phyloP scores from a whole-genome alignment of 2,113 vertebrate genomes.

The Chaetops frenatus region DNA sequence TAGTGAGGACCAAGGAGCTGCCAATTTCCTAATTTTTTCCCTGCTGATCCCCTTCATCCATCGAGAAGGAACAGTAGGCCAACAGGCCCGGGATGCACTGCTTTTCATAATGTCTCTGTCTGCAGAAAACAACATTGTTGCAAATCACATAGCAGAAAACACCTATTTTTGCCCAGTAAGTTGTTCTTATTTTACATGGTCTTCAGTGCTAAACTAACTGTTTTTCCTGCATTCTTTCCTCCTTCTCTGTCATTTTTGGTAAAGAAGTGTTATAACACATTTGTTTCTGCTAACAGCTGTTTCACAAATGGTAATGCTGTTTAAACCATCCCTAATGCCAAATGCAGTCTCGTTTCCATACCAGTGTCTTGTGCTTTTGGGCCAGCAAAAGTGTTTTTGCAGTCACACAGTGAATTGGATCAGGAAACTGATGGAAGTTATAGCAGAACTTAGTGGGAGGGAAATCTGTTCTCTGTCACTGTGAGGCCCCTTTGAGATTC shows the following conservation, averaged over 20 bases:
- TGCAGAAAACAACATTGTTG: constrained; percentile 87
- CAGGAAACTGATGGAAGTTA: background rate
- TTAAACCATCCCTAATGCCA: background rate
- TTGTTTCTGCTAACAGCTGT: background rate
- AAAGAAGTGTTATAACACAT: background rate
- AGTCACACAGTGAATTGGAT: background rate
- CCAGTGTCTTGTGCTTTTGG: background rate
- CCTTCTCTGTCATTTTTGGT: background rate
- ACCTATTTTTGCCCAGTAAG: constrained; percentile 98
- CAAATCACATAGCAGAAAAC: constrained; percentile 87
- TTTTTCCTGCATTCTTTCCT: background rate
- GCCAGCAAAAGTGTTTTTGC: background rate
- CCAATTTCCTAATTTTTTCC: constrained; percentile 98
- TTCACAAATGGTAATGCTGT: background rate
- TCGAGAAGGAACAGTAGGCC: constrained; percentile 89
- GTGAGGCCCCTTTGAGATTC: background rate
- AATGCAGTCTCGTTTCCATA: background rate
- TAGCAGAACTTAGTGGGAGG: background rate
- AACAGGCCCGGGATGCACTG: constrained; percentile 91
- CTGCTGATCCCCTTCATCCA: constrained; percentile 96
- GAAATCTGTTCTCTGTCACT: background rate
- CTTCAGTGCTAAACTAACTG: background rate
- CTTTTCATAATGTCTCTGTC: constrained; percentile 97
- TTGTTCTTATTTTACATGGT: background rate
- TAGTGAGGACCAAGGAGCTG: constrained; percentile 95